Evolutionary conservation across 2,113 vertebrate species (phyloP), one percentile per base, ranked within the genome.

Genomic region (Pseudorasbora parva): DNA sequence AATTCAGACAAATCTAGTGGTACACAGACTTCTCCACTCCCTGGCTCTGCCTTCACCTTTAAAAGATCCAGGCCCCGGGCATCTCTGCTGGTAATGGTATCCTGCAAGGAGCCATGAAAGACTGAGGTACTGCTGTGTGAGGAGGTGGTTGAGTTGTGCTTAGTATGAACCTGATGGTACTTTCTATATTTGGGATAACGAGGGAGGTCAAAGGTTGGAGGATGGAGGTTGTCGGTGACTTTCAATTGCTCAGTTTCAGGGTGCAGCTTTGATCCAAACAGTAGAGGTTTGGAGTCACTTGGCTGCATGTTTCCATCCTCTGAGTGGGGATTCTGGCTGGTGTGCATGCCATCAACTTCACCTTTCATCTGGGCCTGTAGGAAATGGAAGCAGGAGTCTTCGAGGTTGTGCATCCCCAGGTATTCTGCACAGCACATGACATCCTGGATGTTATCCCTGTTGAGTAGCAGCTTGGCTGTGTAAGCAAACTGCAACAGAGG

Each of bases 401-500:
- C 97, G 90, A 98, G 92, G 91, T 98, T 97, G 92, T 97, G 95
- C 92, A 98, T 95, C 86, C 96, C 97, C 87, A 98, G 94, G 90
- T 97, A 95, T 83, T 98, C 96, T 0, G 96, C 97, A 1, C 97
- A 98, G 91, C 95, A 93, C 92, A 98, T 96, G 90, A 98, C 97
- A 91, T 98, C 97, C 59, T 96, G 96, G 92, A 98, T 98, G 93
- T 97, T 98, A 51, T 97, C 96, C 85, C 92, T 94, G 93, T 95
- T 97, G 92, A 98, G 95, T 84, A 97, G 92, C 91, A 98, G 94
- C 94, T 97, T 98, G 89, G 97, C 97, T 51, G 97, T 98, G 95
- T 98, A 98, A 92, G 97, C 97, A 64, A 98, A 98, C 95, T 98
- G 97, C 59, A 98, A 89, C 92, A 98, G 94, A 2, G 97, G 97